Percentiles rank a stretch among this genome's conserved stretches.
phyloP scores from a whole-genome alignment of 2,888 invertebrate species.

The Nematopogon swammerdamellus region DNA sequence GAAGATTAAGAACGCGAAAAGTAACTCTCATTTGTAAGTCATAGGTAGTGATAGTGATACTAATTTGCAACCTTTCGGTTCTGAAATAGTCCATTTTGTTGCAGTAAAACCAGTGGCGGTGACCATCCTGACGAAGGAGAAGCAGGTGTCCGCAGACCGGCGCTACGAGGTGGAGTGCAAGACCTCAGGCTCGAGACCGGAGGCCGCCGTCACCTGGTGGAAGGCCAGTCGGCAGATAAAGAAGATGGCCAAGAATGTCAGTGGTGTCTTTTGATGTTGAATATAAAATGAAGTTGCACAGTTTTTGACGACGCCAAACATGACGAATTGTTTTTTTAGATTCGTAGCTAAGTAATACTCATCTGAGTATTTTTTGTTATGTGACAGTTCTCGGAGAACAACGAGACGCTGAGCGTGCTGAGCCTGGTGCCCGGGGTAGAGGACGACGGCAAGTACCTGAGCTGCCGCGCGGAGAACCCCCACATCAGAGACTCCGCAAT shows the following conservation, averaged over 20 bases:
- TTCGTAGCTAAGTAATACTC: too few relatives aligned
- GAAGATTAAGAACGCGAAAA: too few relatives aligned
- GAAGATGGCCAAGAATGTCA: conserved; percentile 77
- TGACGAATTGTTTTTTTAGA: too few relatives aligned
- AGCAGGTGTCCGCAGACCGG: conserved; percentile 80
- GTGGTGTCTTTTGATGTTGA: conserved; percentile 34
- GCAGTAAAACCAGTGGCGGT: conserved; percentile 87
- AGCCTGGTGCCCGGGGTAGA: conserved; percentile 80
- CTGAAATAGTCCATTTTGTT: too few relatives aligned
- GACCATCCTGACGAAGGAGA: conserved; percentile 78
- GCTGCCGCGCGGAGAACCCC: conserved; percentile 85
- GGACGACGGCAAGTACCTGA: conserved; percentile 86
- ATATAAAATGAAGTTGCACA: too few relatives aligned
- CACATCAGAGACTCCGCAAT: conserved; percentile 77
- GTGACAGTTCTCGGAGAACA: conserved; percentile 76
- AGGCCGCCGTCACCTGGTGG: conserved; percentile 88
- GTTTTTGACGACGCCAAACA: too few relatives aligned
- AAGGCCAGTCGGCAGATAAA: conserved; percentile 79
- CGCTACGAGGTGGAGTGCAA: conserved; percentile 85
- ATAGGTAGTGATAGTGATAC: too few relatives aligned
- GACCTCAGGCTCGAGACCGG: conserved; percentile 81
- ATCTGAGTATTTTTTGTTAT: conserved; percentile 3
- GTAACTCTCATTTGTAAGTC: too few relatives aligned
- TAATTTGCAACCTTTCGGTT: too few relatives aligned
- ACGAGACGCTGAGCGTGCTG: conserved; percentile 80